A percentile compares a stretch with the other conserved stretches of the same genome.
phyloP scores from a whole-genome alignment of 2,888 invertebrate species.

The Xestoiulus laeticollis region DNA sequence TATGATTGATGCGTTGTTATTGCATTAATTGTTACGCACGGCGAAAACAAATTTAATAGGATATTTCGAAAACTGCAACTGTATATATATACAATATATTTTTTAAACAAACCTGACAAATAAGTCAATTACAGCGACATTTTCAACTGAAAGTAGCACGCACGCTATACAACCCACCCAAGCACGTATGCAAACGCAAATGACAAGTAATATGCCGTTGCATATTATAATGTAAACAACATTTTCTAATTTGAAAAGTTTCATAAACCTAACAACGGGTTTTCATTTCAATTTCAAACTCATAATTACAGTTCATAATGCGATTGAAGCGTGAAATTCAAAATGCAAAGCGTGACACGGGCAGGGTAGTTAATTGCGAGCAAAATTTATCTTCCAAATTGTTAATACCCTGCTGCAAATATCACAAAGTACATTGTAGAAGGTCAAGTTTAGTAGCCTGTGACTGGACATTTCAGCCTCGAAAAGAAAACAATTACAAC shows the following conservation, averaged over 20 bases:
- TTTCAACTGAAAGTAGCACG: background rate
- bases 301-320: constrained; percentile 28
- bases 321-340: constrained; percentile 14
- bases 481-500: background rate
- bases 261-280: background rate
- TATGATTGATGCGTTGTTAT: constrained; percentile 7
- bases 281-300: constrained; percentile 28
- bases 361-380: background rate
- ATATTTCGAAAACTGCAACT: background rate
- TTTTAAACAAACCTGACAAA: constrained; percentile 10
- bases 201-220: background rate
- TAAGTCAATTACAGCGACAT: background rate
- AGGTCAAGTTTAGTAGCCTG: background rate
- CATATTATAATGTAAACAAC: background rate
- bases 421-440: too few species aligned
- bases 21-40: background rate
- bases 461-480: background rate
- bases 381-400: background rate
- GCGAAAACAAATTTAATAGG: constrained; percentile 1
- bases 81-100: background rate
- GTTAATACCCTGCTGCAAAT: background rate
- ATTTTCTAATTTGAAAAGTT: constrained; percentile 16
- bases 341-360: background rate
- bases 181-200: background rate
- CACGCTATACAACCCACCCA: background rate